Conservation (phyloP, 2,113 vertebrate genomes). For the Gambusia holbrooki region DNA sequence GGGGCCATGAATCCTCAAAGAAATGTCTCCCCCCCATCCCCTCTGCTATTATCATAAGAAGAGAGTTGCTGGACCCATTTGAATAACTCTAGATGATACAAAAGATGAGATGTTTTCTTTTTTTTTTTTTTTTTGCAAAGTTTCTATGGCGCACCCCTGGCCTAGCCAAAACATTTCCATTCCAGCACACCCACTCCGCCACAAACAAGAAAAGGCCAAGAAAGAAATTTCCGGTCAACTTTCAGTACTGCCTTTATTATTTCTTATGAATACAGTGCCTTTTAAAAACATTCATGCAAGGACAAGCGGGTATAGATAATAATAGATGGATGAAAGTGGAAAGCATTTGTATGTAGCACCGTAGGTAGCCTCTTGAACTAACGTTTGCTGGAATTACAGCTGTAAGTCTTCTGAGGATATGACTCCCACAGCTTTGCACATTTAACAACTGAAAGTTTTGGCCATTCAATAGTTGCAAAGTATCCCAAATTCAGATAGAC, state of each 20-base stretch:
- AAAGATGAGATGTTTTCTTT: constrained; percentile 74
- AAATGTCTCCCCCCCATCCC: constrained; percentile 48
- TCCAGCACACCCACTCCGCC: constrained; percentile 59
- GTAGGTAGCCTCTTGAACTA: no score
- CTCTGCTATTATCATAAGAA: constrained; percentile 80
- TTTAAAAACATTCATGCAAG: neutral
- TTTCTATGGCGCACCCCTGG: constrained; percentile 60
- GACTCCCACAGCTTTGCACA: no score
- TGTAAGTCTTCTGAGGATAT: no score
- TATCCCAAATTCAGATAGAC: no score
- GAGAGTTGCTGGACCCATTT: constrained; percentile 69
- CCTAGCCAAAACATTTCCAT: constrained; percentile 69
- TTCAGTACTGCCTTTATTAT: constrained; percentile 27
- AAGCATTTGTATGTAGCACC: no score
- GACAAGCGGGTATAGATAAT: no score
- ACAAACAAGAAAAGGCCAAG: constrained; percentile 15
- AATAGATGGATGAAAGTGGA: no score
- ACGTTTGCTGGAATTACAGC: no score
- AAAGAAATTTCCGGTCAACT: constrained; percentile 40
- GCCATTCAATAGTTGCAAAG: no score
- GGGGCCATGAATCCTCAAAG: constrained; percentile 73
- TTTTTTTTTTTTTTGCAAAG: constrained; percentile 69
- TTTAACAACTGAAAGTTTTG: no score
- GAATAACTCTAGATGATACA: constrained; percentile 75
- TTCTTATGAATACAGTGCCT: neutral